phyloP scores from a whole-genome alignment of 2,113 vertebrate genomes.

The Entomyzon cyanotis region DNA sequence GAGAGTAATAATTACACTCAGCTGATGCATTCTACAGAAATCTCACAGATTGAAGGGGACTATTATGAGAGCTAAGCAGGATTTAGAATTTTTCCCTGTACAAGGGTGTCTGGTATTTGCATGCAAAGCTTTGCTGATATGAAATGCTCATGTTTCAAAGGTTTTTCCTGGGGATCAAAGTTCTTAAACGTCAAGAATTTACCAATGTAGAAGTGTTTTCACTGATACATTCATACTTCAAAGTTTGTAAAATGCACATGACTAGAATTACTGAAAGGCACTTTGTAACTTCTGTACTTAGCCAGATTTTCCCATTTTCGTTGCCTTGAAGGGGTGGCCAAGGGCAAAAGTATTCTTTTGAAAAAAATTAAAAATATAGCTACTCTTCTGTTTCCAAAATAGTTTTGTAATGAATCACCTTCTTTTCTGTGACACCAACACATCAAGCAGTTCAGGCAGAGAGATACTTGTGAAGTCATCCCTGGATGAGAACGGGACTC shows the following conservation, averaged over 20 bases:
- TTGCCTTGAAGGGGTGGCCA: fast-evolving
- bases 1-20: not conserved
- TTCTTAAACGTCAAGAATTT: not conserved
- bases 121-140: not conserved
- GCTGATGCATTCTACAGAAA: not conserved
- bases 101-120: not conserved
- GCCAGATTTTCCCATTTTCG: not conserved
- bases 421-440: not conserved
- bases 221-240: not conserved
- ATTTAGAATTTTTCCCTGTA: not conserved
- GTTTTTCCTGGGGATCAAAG: not conserved
- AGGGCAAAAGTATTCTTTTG: not conserved
- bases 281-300: not conserved
- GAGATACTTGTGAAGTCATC: not conserved
- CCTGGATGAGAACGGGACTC: not conserved
- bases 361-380: not conserved
- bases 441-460: not conserved
- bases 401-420: not conserved
- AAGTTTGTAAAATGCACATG: not conserved
- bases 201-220: not conserved
- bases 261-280: not conserved
- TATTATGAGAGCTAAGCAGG: not conserved
- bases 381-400: not conserved
- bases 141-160: not conserved
- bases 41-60: not conserved